Evolutionary conservation across 2,797 vertebrate genomes (phyloP).

Genomic region (Synaphobranchus kaupii): DNA sequence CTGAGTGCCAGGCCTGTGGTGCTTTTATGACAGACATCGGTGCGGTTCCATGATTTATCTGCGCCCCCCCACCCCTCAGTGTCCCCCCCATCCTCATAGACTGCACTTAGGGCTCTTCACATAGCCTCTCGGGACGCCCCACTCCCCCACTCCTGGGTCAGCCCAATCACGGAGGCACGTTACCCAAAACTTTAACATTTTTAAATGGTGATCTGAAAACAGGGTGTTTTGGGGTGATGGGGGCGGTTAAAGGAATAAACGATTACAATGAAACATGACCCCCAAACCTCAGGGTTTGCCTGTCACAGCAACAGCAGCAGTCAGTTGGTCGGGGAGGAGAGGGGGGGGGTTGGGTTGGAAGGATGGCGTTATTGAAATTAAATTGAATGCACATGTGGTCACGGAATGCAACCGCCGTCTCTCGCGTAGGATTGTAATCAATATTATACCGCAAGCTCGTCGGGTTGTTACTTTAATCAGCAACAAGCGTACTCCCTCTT

Average conservation of each 20-base stretch:
- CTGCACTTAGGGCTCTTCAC: constrained; percentile 63
- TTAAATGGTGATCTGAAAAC: constrained; percentile 13
- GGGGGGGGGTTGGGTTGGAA: constrained; percentile 42
- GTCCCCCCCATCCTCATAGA: constrained; percentile 68
- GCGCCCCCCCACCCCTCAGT: constrained; percentile 44
- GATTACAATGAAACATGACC: constrained; percentile 31
- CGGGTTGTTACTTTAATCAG: constrained; percentile 74
- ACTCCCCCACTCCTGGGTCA: neutral
- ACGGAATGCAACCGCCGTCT: constrained; percentile 69
- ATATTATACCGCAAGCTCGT: constrained; percentile 70
- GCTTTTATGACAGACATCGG: constrained; percentile 76
- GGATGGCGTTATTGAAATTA: constrained; percentile 72
- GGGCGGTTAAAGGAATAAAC: constrained; percentile 27
- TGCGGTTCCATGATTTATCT: constrained; percentile 73
- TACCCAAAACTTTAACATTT: constrained; percentile 18
- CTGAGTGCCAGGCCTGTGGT: constrained; percentile 69
- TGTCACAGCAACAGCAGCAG: constrained; percentile 61
- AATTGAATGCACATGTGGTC: constrained; percentile 73
- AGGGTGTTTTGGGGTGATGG: neutral
- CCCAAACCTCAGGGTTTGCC: neutral
- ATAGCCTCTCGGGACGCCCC: constrained; percentile 63
- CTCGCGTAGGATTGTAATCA: constrained; percentile 70
- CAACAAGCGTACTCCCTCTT: constrained; percentile 73
- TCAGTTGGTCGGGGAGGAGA: neutral
- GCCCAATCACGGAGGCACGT: constrained; percentile 32